These are phyloP conservation scores for Alaudala cheleensis DNA, from an alignment of 2,113 vertebrate genomes.

Conservation along the genomic window DNA sequence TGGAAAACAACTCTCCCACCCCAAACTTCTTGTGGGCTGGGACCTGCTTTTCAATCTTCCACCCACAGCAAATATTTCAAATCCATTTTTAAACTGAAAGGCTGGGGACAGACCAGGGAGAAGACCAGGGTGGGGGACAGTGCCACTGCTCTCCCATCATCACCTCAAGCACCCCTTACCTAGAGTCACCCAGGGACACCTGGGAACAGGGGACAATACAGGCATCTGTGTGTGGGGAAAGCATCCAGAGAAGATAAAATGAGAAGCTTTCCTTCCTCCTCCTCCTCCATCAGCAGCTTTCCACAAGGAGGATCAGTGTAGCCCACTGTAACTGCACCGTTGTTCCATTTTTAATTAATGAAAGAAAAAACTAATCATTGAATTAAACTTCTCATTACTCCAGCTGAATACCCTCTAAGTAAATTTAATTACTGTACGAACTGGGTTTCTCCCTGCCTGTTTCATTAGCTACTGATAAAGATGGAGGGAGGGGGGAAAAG, in stretches of 20 bases:
- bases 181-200: background rate
- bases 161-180: background rate
- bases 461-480: constrained; percentile 77
- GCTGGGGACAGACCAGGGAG: background rate
- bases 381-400: constrained; percentile 85
- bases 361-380: constrained; percentile 83
- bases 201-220: background rate
- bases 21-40: constrained; percentile 22
- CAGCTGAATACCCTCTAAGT: constrained; percentile 82
- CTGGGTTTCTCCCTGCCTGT: constrained; percentile 74
- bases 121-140: background rate
- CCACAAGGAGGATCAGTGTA: constrained; percentile 60
- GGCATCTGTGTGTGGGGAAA: background rate
- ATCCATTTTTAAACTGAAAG: background rate
- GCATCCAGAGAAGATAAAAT: background rate
- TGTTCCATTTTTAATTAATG: constrained; percentile 83
- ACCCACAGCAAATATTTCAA: constrained; percentile 33
- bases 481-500: background rate
- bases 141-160: background rate
- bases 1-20: constrained; percentile 46
- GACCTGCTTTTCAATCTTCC: constrained; percentile 39
- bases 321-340: constrained; percentile 66
- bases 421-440: constrained; percentile 83
- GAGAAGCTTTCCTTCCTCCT: background rate
- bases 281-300: constrained; percentile 23